Evolutionary conservation across 2,797 vertebrate genomes (phyloP), one percentile per base, ranked within the genome.

Genomic region (Myripristis murdjan): DNA sequence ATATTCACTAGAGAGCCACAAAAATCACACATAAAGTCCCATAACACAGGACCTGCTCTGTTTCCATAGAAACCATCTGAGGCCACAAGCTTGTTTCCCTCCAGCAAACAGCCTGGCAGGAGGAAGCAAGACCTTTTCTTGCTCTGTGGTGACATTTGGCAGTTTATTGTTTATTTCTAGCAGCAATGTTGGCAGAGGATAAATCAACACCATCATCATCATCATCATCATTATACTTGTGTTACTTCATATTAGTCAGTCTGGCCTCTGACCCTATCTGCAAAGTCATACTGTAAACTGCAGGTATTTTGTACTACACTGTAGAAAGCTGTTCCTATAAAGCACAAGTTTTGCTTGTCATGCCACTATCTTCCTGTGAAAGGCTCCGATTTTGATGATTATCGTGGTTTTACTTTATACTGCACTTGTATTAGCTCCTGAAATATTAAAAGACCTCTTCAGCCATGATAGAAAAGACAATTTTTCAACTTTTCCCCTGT

Each of bases 41-140:
- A n/a, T 48, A 74, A 74, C 39, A 48, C 44, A 10, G 0, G 20
- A 70, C 64, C 41, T 48, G 41, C 62, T 65, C 63, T 44, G 66
- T 86, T 76, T 65, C 75, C 66, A 79, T 80, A 61, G 60, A 83
- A 68, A 83, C 23, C 0, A 63, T 12, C 8, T 18, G 44, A 75
- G 28, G 47, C 52, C 46, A 57, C 44, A 52, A 41, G 24, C 28
- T 31, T 20, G 72, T 70, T 62, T 64, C 49, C 23, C 20, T 37
- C 35, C 53, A 60, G 41, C 43, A 44, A n/a, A 47, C 44, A 20
- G 44, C 18, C 28, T 48, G 18, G 37, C 47, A 0, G 0, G 6
- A 39, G 28, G 28, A 57, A 33, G 35, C 10, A 22, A 18, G 22
- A 58, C 51, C 18, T 48, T 64, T 59, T 68, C 23, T 77, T 47